These are phyloP conservation scores for Lithophane leautieri DNA, from an alignment of 2,888 invertebrate genomes.

Conservation along the genomic window DNA sequence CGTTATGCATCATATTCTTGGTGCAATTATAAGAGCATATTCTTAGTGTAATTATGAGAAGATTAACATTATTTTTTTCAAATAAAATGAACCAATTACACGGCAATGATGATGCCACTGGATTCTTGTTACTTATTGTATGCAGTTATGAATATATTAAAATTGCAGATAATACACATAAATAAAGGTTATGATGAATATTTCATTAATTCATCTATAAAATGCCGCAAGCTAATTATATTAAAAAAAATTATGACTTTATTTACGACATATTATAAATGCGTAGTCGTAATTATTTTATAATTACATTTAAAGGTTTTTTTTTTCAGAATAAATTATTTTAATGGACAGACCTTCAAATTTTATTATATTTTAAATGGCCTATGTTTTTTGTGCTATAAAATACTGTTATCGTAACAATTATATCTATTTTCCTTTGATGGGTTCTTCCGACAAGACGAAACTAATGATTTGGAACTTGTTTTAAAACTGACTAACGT, in stretches of 20 bases:
- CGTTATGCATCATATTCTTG: constrained; percentile 2
- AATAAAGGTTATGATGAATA: constrained; percentile 51
- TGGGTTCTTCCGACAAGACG: constrained; percentile 23
- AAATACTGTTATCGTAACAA: constrained; percentile 56
- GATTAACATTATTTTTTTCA: constrained; percentile 26
- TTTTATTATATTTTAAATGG: constrained; percentile 34
- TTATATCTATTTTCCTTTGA: constrained; percentile 52
- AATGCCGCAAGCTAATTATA: constrained; percentile 11
- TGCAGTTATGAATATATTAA: constrained; percentile 54
- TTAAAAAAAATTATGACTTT: constrained; percentile 3
- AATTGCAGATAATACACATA: constrained; percentile 40
- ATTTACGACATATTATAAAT: constrained; percentile 40
- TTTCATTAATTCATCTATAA: constrained; percentile 41
- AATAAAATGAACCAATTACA: constrained; percentile 44
- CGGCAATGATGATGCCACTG: constrained; percentile 47
- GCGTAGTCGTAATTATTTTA: constrained; percentile 22
- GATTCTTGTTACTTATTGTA: constrained; percentile 60
- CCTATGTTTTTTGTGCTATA: constrained; percentile 36
- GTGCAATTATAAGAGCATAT: constrained; percentile 30
- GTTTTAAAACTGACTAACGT: constrained; percentile 8
- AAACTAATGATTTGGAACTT: constrained; percentile 55
- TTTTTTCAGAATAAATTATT: constrained; percentile 22
- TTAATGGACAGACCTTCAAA: constrained; percentile 40
- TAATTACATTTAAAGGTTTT: constrained; percentile 5
- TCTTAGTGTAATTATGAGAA: constrained; percentile 26